Base-by-base conservation (phyloP, 2,113 vertebrate genomes). In the Lepidothrix coronata region DNA sequence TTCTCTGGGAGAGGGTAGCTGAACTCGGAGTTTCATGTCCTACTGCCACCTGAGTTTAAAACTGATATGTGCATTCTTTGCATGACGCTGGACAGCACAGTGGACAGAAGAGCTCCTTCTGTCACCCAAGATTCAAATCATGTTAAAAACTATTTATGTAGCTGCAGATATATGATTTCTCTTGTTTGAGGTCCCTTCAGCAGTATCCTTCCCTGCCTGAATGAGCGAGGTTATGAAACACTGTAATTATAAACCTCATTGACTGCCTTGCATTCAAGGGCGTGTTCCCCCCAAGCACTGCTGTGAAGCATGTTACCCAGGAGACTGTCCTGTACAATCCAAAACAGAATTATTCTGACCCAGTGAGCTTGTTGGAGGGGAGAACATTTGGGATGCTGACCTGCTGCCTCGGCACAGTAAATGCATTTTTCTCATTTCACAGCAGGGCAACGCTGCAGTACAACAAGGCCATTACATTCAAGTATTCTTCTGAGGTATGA, bases 341-440 rank as follows among this genome's bases (percentile, higher is more conserved):
- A 95, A 94, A 96, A 93, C 93, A 95, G 82, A 94, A 91, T 94
- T 96, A 89, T 94, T 96, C 89, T 95, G 93, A 96, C 95, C 95
- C 78, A 88, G 85, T 63, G 55, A 95, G 88, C 89, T 90, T n/a
- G 55, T 79, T 76, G 88, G 75, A 93, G 63, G 55, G 82, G 55
- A 91, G 78, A 83, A 86, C 88, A 59, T 83, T 88, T 96, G 93
- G 90, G 93, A 93, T 90, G 88, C 82, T 91, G 94, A 96, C 89
- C 93, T 90, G 78, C 88, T 95, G 88, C 85, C 72, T 48, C 68
- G 2, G 95, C 75, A 85, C 67, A 74, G 75, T 58, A 62, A 86
- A 59, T 86, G 72, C 89, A 90, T 95, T 95, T 97, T 85, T 95
- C 59, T 90, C 88, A 88, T 96, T 96, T 95, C 90, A 84, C 61